phyloP scores from a whole-genome alignment of 2,888 invertebrate genomes.

The Cyrtodaria siliqua region DNA sequence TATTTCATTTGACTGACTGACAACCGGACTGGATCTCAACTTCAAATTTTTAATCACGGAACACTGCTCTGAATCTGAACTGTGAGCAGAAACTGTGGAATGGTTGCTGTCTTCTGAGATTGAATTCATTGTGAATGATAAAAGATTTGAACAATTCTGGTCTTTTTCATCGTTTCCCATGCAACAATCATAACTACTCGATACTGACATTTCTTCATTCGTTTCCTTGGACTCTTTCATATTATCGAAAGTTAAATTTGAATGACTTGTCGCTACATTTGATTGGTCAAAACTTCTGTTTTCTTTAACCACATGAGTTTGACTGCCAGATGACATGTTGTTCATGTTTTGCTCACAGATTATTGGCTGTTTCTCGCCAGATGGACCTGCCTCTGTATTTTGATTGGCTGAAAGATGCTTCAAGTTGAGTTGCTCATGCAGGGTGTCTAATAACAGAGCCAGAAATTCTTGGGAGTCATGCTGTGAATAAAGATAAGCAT shows the following conservation, averaged over 20 bases:
- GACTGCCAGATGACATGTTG: conserved; percentile 29
- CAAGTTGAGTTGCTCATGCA: conserved; percentile 88
- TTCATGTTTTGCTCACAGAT: conserved; percentile 57
- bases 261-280: conserved; percentile 21
- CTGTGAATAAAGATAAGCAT: conserved; percentile 86
- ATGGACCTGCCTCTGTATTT: conserved; percentile 46
- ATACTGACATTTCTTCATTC: background rate
- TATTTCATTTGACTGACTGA: conserved; percentile 31
- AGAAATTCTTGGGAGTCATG: conserved; percentile 91
- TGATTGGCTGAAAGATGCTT: conserved; percentile 52
- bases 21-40: conserved; percentile 55
- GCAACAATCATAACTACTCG: no score
- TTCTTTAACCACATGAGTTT: conserved; percentile 13
- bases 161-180: background rate
- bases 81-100: conserved; percentile 73
- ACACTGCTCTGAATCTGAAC: conserved; percentile 77
- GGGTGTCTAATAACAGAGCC: conserved; percentile 88
- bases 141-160: background rate
- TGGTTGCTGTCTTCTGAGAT: conserved; percentile 82
- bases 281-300: conserved; percentile 23
- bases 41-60: conserved; percentile 66
- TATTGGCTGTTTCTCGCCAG: conserved; percentile 55
- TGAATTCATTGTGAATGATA: conserved; percentile 17
- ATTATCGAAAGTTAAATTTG: conserved; percentile 56
- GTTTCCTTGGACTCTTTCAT: conserved; percentile 25